Evolutionary conservation across 2,797 vertebrate species (phyloP).

Genomic region (Falco concolor): DNA sequence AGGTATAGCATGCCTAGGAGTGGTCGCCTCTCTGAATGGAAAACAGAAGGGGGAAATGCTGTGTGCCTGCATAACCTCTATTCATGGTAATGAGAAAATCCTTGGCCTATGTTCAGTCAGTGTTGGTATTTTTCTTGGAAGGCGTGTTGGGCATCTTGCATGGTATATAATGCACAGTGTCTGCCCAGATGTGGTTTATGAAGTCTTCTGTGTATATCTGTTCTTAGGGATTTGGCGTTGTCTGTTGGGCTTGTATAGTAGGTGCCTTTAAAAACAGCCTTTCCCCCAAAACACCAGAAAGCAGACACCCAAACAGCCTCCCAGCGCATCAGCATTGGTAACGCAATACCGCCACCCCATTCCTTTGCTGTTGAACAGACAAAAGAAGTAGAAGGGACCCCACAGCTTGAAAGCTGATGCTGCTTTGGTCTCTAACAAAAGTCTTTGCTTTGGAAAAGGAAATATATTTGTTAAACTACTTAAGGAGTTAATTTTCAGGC

Average conservation of each 20-base stretch:
- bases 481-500: conserved; percentile 9
- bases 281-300: not conserved
- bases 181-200: not conserved
- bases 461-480: not conserved
- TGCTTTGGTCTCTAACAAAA: not conserved
- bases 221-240: not conserved
- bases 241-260: not conserved
- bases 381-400: conserved; percentile 28
- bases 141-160: not conserved
- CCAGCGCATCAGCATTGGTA: not conserved
- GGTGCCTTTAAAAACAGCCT: not conserved
- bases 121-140: conserved; percentile 52
- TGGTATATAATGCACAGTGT: not conserved
- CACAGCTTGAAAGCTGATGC: conserved; percentile 26
- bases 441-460: conserved; percentile 1
- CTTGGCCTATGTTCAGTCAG: conserved; percentile 49
- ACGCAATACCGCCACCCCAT: not conserved
- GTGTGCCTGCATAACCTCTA: conserved; percentile 45
- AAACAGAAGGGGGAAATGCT: conserved; percentile 37
- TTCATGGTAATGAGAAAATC: conserved; percentile 35
- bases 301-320: not conserved
- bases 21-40: conserved; percentile 53
- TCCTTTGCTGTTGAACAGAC: not conserved
- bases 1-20: conserved; percentile 40
- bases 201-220: not conserved